These are phyloP conservation scores for Saccostrea glomerata DNA, from an alignment of 1,140 invertebrate species.

Conservation along the genomic window DNA sequence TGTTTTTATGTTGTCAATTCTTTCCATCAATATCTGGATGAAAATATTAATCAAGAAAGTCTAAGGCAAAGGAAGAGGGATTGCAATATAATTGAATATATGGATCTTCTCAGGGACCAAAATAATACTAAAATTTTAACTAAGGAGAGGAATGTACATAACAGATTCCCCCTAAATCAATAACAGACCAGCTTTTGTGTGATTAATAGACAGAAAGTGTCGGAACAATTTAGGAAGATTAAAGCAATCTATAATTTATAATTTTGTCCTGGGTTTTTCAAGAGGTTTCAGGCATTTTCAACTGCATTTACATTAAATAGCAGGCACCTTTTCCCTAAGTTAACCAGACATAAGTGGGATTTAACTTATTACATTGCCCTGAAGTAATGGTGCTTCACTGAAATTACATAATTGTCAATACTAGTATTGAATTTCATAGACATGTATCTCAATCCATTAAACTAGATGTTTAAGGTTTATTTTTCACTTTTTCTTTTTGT, in stretches of 20 bases:
- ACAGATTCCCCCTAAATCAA: background rate
- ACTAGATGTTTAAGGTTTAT: background rate
- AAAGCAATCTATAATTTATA: background rate
- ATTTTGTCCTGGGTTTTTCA: background rate
- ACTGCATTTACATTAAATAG: background rate
- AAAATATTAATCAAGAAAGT: background rate
- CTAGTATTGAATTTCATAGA: background rate
- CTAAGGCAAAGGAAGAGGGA: background rate
- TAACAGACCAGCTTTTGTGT: background rate
- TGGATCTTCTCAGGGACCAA: background rate
- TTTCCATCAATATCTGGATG: background rate
- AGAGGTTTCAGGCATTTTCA: background rate
- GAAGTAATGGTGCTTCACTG: background rate
- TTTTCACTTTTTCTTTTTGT: background rate
- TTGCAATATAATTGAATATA: constrained; percentile 4
- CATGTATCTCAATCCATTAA: background rate
- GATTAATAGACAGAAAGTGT: background rate
- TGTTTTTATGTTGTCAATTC: background rate
- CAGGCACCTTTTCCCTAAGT: background rate
- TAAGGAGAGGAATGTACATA: background rate
- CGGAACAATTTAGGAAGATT: background rate
- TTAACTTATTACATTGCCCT: too few species aligned
- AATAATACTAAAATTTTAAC: background rate
- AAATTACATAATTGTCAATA: background rate
- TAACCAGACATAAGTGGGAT: too few species aligned